phyloP scores from a whole-genome alignment of 30 jellyfish, hydroid and myxozoan genomes.

The Sanderia malayensis region DNA sequence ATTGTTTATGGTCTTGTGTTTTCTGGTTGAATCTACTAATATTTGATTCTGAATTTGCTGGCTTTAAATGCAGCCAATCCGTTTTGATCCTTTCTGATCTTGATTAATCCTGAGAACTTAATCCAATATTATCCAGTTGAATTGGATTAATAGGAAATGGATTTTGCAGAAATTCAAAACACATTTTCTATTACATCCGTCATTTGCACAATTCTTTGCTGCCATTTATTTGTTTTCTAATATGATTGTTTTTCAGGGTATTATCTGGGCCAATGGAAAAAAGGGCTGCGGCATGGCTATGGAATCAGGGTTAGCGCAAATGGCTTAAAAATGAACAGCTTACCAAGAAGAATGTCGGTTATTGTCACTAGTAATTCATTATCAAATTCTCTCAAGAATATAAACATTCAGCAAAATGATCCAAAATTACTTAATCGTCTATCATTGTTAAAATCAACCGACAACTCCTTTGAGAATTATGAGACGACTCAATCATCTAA shows the following conservation, averaged over 20 bases:
- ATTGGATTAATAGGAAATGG: too few species aligned
- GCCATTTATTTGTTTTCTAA: too few species aligned
- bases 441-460: constrained; percentile 30
- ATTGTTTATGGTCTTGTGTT: too few species aligned
- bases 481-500: constrained; percentile 39
- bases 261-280: constrained; percentile 97
- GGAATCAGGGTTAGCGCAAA: constrained; percentile 79
- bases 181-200: too few species aligned
- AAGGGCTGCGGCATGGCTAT: constrained; percentile 91
- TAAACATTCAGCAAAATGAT: neutral
- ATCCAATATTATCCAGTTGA: too few species aligned
- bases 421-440: neutral
- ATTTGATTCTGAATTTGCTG: too few species aligned
- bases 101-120: too few species aligned
- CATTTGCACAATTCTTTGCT: too few species aligned
- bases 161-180: too few species aligned
- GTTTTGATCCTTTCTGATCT: too few species aligned
- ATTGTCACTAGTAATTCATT: constrained; percentile 1
- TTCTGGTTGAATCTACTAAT: too few species aligned
- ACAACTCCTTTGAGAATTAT: constrained; percentile 51
- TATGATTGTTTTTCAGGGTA: constrained; percentile 62
- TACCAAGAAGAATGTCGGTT: constrained; percentile 23
- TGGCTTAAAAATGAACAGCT: constrained; percentile 35
- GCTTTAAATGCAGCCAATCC: too few species aligned
- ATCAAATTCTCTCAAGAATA: neutral